Conservation (phyloP, 2,113 vertebrate genomes). For the Dicentrarchus labrax region DNA sequence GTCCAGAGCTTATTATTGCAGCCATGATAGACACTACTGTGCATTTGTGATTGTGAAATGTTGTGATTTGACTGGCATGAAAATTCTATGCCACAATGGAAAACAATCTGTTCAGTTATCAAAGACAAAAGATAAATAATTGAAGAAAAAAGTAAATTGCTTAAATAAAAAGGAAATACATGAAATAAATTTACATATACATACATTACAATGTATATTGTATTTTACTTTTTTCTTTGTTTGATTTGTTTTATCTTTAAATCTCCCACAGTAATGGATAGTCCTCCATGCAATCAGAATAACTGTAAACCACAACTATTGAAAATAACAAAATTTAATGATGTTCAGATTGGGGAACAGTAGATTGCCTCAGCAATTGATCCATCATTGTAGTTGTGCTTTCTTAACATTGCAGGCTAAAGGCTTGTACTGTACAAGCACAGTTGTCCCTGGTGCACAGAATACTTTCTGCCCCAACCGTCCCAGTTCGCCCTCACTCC, state of each 20-base stretch:
- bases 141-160: not conserved
- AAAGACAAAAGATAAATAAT: not conserved
- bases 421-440: not conserved
- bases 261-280: not conserved
- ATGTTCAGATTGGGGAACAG: constrained; percentile 29
- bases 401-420: constrained; percentile 7
- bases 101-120: not conserved
- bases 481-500: too few relatives aligned
- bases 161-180: not conserved
- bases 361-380: constrained; percentile 11
- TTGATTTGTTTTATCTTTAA: not conserved
- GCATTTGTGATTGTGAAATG: not conserved
- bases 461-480: not conserved
- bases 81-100: not conserved
- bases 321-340: constrained; percentile 41
- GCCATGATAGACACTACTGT: not conserved
- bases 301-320: constrained; percentile 2
- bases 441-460: not conserved
- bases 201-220: not conserved
- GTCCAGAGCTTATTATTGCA: not conserved
- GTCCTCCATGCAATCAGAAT: not conserved
- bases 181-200: too few relatives aligned
- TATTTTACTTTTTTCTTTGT: not conserved
- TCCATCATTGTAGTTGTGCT: constrained; percentile 40
- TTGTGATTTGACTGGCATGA: not conserved